Conservation (phyloP, 2,888 invertebrate species). For the Dasypolia templi region DNA sequence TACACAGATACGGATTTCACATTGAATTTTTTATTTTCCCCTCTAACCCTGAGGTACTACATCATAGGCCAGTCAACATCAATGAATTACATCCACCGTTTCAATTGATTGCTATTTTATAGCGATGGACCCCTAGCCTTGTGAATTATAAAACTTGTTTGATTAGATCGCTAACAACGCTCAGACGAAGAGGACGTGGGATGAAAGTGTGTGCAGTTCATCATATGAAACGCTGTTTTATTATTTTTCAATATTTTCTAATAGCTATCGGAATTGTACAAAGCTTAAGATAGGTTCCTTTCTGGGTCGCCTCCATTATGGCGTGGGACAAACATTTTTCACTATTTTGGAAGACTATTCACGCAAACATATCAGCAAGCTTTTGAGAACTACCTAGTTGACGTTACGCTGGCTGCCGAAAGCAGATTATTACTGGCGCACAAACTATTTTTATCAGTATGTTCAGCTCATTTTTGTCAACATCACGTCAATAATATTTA, state of each 20-base stretch:
- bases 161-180: conserved; percentile 83
- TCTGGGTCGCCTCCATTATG: conserved; percentile 90
- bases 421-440: conserved; percentile 93
- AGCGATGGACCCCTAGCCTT: conserved; percentile 23
- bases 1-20: conserved; percentile 19
- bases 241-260: conserved; percentile 86
- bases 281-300: conserved; percentile 87
- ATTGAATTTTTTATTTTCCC: conserved; percentile 30
- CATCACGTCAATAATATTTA: conserved; percentile 93
- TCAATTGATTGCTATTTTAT: conserved; percentile 28
- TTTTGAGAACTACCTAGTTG: conserved; percentile 93
- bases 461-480: conserved; percentile 93
- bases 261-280: conserved; percentile 87
- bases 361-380: conserved; percentile 93
- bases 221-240: conserved; percentile 80
- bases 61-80: conserved; percentile 19
- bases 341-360: conserved; percentile 94
- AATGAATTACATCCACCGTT: conserved; percentile 53
- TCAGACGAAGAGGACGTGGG: conserved; percentile 86
- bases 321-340: conserved; percentile 94
- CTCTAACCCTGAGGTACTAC: conserved; percentile 44
- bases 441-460: conserved; percentile 93
- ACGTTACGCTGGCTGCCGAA: conserved; percentile 93
- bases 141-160: conserved; percentile 10
- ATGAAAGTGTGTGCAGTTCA: conserved; percentile 77